These are phyloP conservation scores for Bubalus kerabau DNA, from an alignment of 2,113 vertebrate genomes.

Conservation along the genomic window DNA sequence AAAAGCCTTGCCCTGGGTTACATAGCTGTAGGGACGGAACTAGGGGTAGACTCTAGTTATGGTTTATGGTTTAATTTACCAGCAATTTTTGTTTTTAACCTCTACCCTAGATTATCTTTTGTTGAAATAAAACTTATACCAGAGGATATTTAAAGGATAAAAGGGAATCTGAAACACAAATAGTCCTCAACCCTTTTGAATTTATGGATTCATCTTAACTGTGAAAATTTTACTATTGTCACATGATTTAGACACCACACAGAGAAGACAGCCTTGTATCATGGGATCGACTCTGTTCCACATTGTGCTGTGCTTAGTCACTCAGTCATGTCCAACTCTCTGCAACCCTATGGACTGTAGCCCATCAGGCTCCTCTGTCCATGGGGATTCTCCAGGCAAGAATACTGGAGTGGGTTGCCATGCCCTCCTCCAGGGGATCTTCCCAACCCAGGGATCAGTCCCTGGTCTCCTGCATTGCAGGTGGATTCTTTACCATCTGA, in stretches of 20 bases:
- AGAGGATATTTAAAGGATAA: background rate
- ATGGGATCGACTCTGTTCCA: fast-evolving
- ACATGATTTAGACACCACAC: background rate
- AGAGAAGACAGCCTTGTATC: background rate
- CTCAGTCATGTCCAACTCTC: background rate
- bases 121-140: background rate
- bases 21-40: background rate
- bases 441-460: background rate
- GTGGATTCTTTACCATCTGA: background rate
- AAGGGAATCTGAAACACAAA: background rate
- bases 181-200: background rate
- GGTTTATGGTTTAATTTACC: background rate
- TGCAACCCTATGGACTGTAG: background rate
- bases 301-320: background rate
- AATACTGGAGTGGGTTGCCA: background rate
- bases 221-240: background rate
- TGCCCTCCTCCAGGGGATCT: background rate
- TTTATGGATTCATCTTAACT: background rate
- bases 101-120: background rate
- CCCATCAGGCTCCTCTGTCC: background rate
- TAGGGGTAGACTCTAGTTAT: background rate
- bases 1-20: background rate
- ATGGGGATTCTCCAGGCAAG: background rate
- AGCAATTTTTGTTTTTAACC: background rate
- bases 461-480: background rate